phyloP scores from a whole-genome alignment of 2,888 invertebrate species.

The Exocentrus adspersus region DNA sequence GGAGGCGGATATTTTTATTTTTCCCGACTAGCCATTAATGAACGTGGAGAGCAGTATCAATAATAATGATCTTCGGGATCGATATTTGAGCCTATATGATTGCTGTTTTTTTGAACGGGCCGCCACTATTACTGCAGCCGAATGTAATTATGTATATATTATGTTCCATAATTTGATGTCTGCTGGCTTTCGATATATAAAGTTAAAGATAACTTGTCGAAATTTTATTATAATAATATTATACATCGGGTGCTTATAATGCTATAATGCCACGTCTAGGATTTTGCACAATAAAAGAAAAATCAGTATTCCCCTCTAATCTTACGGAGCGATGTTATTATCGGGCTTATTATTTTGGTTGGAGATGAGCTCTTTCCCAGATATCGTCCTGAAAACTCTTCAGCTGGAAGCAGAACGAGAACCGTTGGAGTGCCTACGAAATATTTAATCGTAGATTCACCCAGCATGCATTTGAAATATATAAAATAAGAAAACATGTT shows the following conservation, averaged over 20 bases:
- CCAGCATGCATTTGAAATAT: too few species aligned
- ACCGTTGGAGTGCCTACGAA: too few species aligned
- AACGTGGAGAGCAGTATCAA: slow-evolving; percentile 26
- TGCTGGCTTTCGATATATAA: slow-evolving; percentile 38
- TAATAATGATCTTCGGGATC: slow-evolving; percentile 38
- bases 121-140: slow-evolving; percentile 35
- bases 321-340: slow-evolving; percentile 7
- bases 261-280: slow-evolving; percentile 41
- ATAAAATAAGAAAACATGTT: too few species aligned
- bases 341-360: slow-evolving; percentile 17
- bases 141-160: slow-evolving; percentile 51
- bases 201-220: slow-evolving; percentile 33
- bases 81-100: slow-evolving; percentile 39
- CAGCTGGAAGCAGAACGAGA: not conserved
- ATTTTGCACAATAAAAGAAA: slow-evolving; percentile 13
- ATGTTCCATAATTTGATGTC: slow-evolving; percentile 43
- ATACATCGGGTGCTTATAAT: slow-evolving; percentile 37
- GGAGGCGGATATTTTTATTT: slow-evolving; percentile 26
- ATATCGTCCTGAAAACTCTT: not conserved
- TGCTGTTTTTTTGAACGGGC: slow-evolving; percentile 34
- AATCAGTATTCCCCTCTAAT: slow-evolving; percentile 13
- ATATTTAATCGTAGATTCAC: too few species aligned
- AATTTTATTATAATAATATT: slow-evolving; percentile 38
- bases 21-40: slow-evolving; percentile 27
- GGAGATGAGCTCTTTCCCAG: slow-evolving; percentile 8